phyloP scores from a whole-genome alignment of 2,797 vertebrate genomes.

The Pogoniulus pusillus region DNA sequence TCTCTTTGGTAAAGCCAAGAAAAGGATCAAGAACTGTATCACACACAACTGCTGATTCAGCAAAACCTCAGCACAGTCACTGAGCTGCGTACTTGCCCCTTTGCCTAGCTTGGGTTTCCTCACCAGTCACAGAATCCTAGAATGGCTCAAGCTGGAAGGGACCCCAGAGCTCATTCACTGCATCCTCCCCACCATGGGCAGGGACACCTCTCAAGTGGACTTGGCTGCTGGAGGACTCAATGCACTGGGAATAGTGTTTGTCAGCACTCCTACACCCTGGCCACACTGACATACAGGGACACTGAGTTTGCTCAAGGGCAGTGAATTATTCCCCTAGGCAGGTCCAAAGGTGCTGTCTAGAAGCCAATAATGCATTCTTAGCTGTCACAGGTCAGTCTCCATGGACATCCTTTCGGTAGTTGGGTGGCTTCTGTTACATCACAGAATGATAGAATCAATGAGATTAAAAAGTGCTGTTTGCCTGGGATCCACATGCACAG shows the following conservation, averaged over 20 bases:
- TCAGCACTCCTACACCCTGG: neutral
- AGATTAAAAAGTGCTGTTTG: no score
- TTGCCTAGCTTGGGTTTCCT: neutral
- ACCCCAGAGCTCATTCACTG: no score
- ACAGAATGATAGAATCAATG: no score
- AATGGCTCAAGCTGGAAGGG: no score
- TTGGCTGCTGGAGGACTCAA: no score
- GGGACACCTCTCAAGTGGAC: no score
- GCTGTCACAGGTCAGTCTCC: neutral
- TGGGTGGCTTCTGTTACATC: neutral
- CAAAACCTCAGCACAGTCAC: neutral
- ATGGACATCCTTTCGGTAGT: neutral
- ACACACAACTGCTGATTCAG: neutral
- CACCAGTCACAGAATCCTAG: no score
- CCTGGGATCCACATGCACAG: neutral
- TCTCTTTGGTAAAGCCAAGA: neutral
- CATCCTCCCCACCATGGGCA: no score
- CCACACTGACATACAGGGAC: neutral
- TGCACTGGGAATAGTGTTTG: neutral
- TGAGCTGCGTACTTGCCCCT: neutral
- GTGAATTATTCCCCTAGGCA: neutral
- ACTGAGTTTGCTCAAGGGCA: neutral
- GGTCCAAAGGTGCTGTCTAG: neutral
- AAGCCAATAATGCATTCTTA: rapidly evolving
- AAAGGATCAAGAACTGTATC: neutral